These are phyloP conservation scores for Dione vanillae DNA, from an alignment of 2,888 invertebrate genomes.

Conservation along the genomic window DNA sequence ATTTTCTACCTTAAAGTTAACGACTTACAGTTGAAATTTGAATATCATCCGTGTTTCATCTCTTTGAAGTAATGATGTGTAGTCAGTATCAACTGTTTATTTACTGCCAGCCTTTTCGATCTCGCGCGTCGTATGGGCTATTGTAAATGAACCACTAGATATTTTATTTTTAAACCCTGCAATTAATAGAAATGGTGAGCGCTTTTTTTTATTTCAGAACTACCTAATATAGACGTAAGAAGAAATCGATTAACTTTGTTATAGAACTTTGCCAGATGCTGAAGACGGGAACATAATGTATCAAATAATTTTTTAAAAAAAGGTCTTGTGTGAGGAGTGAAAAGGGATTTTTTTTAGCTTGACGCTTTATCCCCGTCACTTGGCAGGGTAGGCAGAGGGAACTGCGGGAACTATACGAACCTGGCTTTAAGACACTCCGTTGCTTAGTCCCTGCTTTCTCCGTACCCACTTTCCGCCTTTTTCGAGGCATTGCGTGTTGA, in stretches of 20 bases:
- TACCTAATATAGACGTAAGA: background rate
- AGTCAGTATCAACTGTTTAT: constrained; percentile 82
- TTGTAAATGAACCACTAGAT: constrained; percentile 49
- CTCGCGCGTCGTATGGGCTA: constrained; percentile 56
- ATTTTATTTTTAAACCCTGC: constrained; percentile 49
- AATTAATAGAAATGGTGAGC: constrained; percentile 38
- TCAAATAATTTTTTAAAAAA: background rate
- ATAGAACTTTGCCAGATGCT: background rate
- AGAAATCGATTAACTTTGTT: background rate
- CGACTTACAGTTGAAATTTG: constrained; percentile 66
- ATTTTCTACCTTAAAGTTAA: constrained; percentile 62
- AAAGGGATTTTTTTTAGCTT: no score
- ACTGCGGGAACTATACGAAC: no score
- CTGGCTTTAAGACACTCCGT: no score
- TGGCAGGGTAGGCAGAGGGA: no score
- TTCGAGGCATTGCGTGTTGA: no score
- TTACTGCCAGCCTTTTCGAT: constrained; percentile 65
- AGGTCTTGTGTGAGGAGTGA: no score
- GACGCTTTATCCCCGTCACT: no score
- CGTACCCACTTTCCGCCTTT: no score
- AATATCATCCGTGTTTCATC: constrained; percentile 64
- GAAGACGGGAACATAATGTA: background rate
- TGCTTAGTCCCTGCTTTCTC: no score
- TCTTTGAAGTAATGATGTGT: constrained; percentile 80
- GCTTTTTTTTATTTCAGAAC: constrained; percentile 13